A percentile compares a stretch with the other conserved stretches of the same genome.
Conservation (phyloP, 2,113 vertebrate species). For the Hylia prasina region DNA sequence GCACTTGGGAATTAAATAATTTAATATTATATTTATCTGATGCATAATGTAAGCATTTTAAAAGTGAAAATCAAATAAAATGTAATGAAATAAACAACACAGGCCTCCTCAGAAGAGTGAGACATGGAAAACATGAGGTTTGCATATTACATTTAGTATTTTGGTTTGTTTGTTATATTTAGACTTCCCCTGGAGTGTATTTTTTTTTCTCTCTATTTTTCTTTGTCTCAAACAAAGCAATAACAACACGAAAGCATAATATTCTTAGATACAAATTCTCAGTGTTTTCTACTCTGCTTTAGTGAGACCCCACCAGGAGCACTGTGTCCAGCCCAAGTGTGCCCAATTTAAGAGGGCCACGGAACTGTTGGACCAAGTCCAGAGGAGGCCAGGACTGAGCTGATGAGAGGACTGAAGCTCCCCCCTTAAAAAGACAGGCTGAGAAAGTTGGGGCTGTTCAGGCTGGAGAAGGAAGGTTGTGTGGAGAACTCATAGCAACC, state of each 20-base stretch:
- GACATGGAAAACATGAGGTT: neutral
- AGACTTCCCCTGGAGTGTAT: neutral
- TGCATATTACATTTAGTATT: neutral
- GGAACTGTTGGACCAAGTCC: neutral
- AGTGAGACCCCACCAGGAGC: neutral
- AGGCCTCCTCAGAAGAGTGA: neutral
- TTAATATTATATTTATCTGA: neutral
- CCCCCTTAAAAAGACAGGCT: neutral
- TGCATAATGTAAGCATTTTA: neutral
- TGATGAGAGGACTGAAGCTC: neutral
- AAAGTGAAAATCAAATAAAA: neutral
- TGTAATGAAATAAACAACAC: neutral
- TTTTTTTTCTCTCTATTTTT: neutral
- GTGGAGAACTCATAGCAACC: neutral
- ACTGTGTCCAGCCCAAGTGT: no score
- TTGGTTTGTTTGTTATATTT: neutral
- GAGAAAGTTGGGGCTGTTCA: neutral
- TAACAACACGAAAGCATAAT: neutral
- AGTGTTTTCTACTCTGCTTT: neutral
- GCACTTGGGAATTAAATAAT: neutral
- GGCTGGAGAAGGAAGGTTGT: neutral
- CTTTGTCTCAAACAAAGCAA: neutral
- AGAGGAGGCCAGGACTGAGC: neutral
- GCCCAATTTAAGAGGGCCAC: fast-evolving
- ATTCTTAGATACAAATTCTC: neutral